Base-by-base conservation (phyloP, 23 tunicate species). In the Corella eumyota region DNA sequence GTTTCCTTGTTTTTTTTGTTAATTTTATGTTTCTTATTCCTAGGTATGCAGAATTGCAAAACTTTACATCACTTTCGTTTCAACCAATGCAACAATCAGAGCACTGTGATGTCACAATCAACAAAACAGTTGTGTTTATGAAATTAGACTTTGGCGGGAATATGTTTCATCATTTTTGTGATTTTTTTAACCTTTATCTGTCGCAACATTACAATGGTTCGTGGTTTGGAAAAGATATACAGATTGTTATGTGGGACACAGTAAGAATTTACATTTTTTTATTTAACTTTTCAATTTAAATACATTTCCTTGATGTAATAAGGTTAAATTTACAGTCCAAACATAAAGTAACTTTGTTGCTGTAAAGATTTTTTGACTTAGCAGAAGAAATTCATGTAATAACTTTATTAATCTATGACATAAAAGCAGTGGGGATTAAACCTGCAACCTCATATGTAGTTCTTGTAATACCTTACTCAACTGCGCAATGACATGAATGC, bases 191-290 rank as follows among this genome's bases (percentile, higher is more conserved):
- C 54, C 50, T 78, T 13, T 78, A 69, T 53, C 32, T 58, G 19
- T 36, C 77, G 19, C 86, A 67, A 46, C 77, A 88, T 47, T 67
- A 78, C 25, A 78, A 88, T 53, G 61, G 53, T 25, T 78, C 88
- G 0, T 69, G 78, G 76, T 88, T 88, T 32, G 77, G 68, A 25
- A 58, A 50, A 21, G 77, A 88, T 36, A 61, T 67, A 2, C 82
- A 75, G 26, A 72, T 88, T 48, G 72, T 88, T 1, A 88, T 78
- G 88, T 88, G 96, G 96, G 96, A 88, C 45, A 73, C 96, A 45
- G 96, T 88, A 61, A 61, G 85, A 67, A 17, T 46, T 0, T 60
- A 25, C 9, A 54, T n/a, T n/a, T n/a, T n/a, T n/a, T n/a, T n/a
- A n/a, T n/a, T n/a, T n/a, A n/a, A n/a, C n/a, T n/a, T 9, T 17